Base-by-base conservation (phyloP, 1,140 invertebrate species). In the Gryllus bimaculatus region DNA sequence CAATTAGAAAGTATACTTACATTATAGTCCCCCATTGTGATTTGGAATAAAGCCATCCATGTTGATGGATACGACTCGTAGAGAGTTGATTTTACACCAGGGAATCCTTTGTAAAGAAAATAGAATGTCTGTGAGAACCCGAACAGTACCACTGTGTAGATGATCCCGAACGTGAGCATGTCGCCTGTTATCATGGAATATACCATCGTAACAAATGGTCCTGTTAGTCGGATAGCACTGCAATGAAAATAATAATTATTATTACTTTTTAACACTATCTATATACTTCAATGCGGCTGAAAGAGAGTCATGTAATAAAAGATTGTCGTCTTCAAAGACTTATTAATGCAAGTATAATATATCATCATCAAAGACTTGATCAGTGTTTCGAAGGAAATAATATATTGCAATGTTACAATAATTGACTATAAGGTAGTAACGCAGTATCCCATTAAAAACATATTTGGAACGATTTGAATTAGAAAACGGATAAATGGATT, bases 121-220 rank as follows among this genome's bases (percentile, higher is more conserved):
- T 92, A 99, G 86, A 99, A 99, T 5, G 96, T 96, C 87, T 98
- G 95, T 18, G 96, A 96, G 87, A 99, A 99, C 20, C 94, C 96
- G 82, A 97, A 93, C 0, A 99, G 87, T 73, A 99, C 93, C 81
- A 99, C 94, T 81, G 90, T 90, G 85, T 97, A 98, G 85, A 99
- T 99, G 79, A 99, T 97, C 78, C 94, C 94, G 85, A 99, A 99
- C 49, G 96, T 97, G 83, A 98, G 91, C 95, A 99, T 97, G 87
- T 99, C 98, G 39, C 96, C 96, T 0, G 93, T 95, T 83, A 99
- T 96, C 97, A 99, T 99, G 82, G 93, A 95, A 88, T 97, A 98
- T 78, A 99, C 96, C 97, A 99, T 99, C 20, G 97, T 98, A 76
- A 99, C 96, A 87, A 99, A 98, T 0, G 97, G 97, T 78, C 98